Base-by-base conservation (phyloP, 2,888 invertebrate genomes). In the Acronicta psi region DNA sequence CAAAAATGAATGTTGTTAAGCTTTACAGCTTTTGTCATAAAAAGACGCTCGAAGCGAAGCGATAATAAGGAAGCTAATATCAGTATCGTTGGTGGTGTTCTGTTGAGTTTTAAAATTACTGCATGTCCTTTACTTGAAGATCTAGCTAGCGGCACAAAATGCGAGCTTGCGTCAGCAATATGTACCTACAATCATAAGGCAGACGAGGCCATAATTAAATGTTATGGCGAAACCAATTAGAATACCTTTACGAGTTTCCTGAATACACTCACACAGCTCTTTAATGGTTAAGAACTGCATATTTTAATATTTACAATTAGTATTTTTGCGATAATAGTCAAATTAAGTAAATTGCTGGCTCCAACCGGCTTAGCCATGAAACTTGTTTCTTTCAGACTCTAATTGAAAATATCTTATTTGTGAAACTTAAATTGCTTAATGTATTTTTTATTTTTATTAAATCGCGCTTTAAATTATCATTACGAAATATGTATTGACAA, bases 171-270 rank as follows among this genome's bases (percentile, higher is more conserved):
- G 6, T 14, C 0, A 41, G 34, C 1, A 16, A 34, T n/a, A 17
- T 34, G 4, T 18, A 34, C 29, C 6, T 18, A 34, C 29, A 37
- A 42, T 36, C 14, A 56, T 31, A 23, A 10, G 36, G 7, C 9
- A 5, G 44, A 36, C 31, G 40, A 43, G 7, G 18, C 36, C 3
- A 18, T 38, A 34, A 59, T 65, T 54, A 59, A 59, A 59, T 54
- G 20, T 50, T 44, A 71, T 25, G n/a, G 59, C 20, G 47, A 65
- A 66, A 44, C 54, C 47, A 71, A 68, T 59, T 55, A 42, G 18
- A 41, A 51, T 14, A 36, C n/a, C 20, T 69, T 75, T 56, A 60
- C 41, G 56, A 46, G 59, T 55, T 58, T 73, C 20, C 50, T 61
- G 14, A 67, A 44, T 46, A 14, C 40, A n/a, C n/a, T n/a, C n/a